Base-by-base conservation (phyloP, 2,797 vertebrate species). In the Coregonus sp. region DNA sequence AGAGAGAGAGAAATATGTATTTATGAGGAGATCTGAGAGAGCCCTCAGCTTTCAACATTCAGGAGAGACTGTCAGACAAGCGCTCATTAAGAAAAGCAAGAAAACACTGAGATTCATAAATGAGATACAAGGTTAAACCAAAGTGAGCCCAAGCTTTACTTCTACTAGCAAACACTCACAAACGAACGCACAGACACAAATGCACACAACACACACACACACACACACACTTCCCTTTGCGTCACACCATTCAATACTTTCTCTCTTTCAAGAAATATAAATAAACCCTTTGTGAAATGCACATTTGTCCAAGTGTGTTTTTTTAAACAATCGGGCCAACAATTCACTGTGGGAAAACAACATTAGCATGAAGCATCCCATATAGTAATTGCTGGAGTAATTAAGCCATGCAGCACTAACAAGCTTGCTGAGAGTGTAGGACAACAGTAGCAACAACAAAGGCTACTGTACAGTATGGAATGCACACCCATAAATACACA, bases 291-390 rank as follows among this genome's bases (percentile, higher is more conserved):
- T 86, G 81, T 88, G 85, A 87, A 85, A 87, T 87, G 81, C 82
- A 83, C 86, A 88, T 88, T 40, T 85, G 72, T 75, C 71, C 59
- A 29, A 75, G 77, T 81, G 70, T 65, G 20, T 72, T 51, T 69
- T 18, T 54, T 84, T 79, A 82, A 83, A 89, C 82, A 90, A 87
- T 81, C 1, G 11, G 67, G 78, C 56, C 78, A 69, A 82, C 70
- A 80, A 89, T 83, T 90, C 82, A 87, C 82, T 83, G 79, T 83
- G 40, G 81, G 83, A 80, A 81, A 85, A 74, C 75, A 15, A 47
- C 81, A 91, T 91, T 93, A 84, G 80, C 89, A 90, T 90, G 86
- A 89, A 85, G 83, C 75, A 74, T 81, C 80, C 80, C 75, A 63
- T 12, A 63, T 25, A 25, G 40, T 47, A 47, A 47, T 47, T 47